phyloP scores from a whole-genome alignment of 2,113 vertebrate species.

The Notarius lentiginosus region DNA sequence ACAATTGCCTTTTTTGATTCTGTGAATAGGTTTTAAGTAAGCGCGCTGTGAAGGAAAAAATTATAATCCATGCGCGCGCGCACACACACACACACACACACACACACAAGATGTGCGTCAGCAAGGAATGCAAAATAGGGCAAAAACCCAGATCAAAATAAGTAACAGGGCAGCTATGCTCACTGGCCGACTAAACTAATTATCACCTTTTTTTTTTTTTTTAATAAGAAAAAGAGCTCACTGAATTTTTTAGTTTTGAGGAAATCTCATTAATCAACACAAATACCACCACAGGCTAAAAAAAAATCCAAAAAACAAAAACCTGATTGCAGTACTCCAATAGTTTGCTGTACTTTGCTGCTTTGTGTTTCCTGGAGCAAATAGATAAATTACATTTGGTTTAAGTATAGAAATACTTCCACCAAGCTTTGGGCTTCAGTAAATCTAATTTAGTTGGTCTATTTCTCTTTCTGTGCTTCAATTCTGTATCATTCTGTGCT shows the following conservation, averaged over 20 bases:
- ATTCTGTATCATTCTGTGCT: not conserved
- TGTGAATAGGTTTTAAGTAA: not conserved
- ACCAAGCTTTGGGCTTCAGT: not conserved
- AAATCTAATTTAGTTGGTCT: not conserved
- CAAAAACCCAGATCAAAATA: slow-evolving; percentile 3
- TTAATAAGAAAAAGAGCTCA: not conserved
- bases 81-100: not conserved
- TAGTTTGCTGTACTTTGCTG: not conserved
- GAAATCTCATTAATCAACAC: slow-evolving; percentile 19
- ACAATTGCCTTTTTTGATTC: not conserved
- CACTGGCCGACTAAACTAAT: slow-evolving; percentile 19
- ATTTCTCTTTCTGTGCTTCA: not conserved
- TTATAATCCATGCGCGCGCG: too few species aligned
- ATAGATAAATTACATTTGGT: not conserved
- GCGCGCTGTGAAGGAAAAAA: too few species aligned
- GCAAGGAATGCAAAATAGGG: not conserved
- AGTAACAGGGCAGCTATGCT: not conserved
- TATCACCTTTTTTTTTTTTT: not conserved
- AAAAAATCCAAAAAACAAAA: not conserved
- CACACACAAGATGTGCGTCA: not conserved
- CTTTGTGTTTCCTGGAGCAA: not conserved
- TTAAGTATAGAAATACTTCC: not conserved
- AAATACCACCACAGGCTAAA: slow-evolving; percentile 6
- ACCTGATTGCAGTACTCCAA: not conserved
- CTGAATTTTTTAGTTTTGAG: slow-evolving; percentile 16